phyloP scores from a whole-genome alignment of 2,797 vertebrate species.

The Prunella strophiata region DNA sequence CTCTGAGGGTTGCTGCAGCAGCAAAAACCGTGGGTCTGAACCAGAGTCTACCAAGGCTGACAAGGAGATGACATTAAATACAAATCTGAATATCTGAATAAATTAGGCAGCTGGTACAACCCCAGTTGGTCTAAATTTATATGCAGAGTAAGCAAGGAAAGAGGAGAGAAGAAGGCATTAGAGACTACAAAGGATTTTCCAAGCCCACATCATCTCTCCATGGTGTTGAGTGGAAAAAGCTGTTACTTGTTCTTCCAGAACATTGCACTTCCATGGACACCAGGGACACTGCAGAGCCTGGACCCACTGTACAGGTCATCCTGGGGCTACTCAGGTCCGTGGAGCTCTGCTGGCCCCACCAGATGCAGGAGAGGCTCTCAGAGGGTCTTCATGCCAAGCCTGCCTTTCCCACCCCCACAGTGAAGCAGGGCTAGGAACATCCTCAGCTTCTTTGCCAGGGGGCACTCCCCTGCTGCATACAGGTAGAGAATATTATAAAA shows the following conservation, averaged over 20 bases:
- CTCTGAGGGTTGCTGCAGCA: background rate
- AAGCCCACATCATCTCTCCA: background rate
- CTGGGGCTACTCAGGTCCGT: background rate
- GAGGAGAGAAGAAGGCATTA: background rate
- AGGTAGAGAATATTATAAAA: background rate
- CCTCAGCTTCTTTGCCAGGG: background rate
- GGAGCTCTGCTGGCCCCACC: background rate
- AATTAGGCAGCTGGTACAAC: background rate
- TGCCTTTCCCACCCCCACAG: background rate
- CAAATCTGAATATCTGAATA: constrained; percentile 11
- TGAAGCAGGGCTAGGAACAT: background rate
- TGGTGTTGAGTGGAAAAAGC: background rate
- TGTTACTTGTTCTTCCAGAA: background rate
- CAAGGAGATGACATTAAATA: background rate
- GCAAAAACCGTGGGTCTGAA: background rate
- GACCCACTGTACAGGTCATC: background rate
- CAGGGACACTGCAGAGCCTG: background rate
- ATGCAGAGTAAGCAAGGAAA: background rate
- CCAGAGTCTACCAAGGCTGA: background rate
- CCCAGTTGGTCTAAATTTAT: background rate
- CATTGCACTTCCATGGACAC: background rate
- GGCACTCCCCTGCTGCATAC: background rate
- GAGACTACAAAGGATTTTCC: background rate
- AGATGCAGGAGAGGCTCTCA: background rate
- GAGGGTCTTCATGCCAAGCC: background rate